Conservation (phyloP, 2,113 vertebrate species). For the Eclectus roratus region DNA sequence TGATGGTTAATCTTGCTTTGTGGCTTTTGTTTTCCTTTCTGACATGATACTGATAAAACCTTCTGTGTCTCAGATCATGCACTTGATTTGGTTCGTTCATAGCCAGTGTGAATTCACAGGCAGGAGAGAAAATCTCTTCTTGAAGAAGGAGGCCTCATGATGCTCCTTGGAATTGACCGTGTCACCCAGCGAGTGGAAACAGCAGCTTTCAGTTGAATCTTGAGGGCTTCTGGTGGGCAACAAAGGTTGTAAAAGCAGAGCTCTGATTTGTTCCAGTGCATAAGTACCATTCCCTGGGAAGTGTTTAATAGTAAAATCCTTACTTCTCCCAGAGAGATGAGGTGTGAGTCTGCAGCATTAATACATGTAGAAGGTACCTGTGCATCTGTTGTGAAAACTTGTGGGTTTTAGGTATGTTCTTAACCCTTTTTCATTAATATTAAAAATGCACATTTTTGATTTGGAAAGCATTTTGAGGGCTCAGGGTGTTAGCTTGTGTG, state of each 20-base stretch:
- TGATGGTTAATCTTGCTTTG: neutral
- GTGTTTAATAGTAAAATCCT: neutral
- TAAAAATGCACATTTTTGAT: neutral
- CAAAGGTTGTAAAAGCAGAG: neutral
- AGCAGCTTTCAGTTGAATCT: neutral
- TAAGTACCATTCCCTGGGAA: neutral
- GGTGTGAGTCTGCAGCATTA: neutral
- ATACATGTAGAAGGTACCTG: fast-evolving
- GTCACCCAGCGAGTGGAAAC: neutral
- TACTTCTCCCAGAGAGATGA: neutral
- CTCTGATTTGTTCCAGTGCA: neutral
- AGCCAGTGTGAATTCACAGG: neutral
- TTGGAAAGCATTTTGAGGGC: neutral
- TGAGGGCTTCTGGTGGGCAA: neutral
- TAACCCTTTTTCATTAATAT: neutral
- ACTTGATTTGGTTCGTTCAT: neutral
- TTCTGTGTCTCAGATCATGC: neutral
- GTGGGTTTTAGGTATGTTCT: neutral
- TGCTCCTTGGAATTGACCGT: neutral
- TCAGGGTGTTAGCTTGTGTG: neutral
- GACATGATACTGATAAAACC: neutral
- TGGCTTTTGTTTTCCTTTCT: neutral
- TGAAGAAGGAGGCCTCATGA: neutral
- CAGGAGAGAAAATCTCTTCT: neutral
- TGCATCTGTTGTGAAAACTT: neutral